These are phyloP conservation scores for Megathymus violae DNA, from an alignment of 1,140 invertebrate genomes.

Conservation along the genomic window DNA sequence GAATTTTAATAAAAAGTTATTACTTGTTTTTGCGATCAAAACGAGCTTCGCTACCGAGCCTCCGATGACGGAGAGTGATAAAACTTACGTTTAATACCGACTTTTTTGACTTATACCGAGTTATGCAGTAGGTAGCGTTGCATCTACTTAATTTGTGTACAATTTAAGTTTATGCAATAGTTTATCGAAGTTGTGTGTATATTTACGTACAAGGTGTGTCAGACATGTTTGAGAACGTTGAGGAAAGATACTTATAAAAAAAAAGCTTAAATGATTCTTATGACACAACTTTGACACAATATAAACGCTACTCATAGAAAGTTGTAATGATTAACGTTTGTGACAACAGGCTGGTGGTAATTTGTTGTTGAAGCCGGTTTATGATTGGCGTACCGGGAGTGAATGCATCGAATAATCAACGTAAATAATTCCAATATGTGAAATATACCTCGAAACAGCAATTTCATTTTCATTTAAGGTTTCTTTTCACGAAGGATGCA, in stretches of 20 bases:
- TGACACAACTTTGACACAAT: too few species aligned
- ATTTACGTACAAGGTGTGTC: too few species aligned
- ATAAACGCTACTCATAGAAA: too few species aligned
- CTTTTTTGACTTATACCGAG: not conserved
- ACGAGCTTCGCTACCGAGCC: conserved; percentile 9
- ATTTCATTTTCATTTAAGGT: not conserved
- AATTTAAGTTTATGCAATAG: not conserved
- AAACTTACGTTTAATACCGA: conserved; percentile 22
- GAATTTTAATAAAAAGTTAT: conserved; percentile 32
- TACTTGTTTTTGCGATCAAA: conserved; percentile 20
- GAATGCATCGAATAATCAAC: too few species aligned
- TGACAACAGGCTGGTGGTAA: too few species aligned
- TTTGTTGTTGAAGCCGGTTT: too few species aligned
- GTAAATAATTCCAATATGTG: not conserved
- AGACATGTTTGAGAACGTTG: too few species aligned
- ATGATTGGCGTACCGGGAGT: too few species aligned
- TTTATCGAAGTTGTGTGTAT: not conserved
- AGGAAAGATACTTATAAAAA: too few species aligned
- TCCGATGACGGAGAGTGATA: conserved; percentile 13
- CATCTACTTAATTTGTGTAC: not conserved
- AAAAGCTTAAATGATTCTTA: too few species aligned
- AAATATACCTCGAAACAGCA: not conserved
- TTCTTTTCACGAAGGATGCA: not conserved
- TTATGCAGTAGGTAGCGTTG: not conserved
- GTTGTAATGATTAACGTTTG: too few species aligned